phyloP scores from a whole-genome alignment of 2,113 vertebrate genomes.

The Atractosteus spatula region DNA sequence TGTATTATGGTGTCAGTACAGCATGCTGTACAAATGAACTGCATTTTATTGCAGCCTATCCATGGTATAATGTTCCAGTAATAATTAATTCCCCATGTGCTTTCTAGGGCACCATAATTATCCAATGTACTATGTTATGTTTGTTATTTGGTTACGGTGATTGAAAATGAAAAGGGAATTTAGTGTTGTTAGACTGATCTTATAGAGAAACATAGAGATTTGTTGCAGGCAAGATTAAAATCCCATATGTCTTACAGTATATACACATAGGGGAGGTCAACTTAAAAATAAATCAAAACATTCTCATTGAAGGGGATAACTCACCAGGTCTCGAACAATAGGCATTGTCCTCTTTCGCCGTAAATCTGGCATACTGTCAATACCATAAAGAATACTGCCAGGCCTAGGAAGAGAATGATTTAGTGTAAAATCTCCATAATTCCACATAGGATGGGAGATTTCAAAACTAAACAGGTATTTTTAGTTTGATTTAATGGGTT shows the following conservation, averaged over 20 bases:
- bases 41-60: no score
- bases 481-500: constrained; percentile 55
- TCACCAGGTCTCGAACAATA: constrained; percentile 94
- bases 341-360: constrained; percentile 92
- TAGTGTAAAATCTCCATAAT: constrained; percentile 73
- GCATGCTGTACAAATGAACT: no score
- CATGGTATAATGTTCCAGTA: no score
- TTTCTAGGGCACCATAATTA: constrained; percentile 17
- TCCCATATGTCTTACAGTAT: constrained; percentile 37
- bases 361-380: constrained; percentile 98
- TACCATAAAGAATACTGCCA: constrained; percentile 89
- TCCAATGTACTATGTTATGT: neutral
- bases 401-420: constrained; percentile 68
- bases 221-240: constrained; percentile 13
- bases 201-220: neutral
- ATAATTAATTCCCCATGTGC: no score
- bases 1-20: no score
- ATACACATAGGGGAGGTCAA: constrained; percentile 47
- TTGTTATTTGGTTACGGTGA: neutral
- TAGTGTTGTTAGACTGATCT: neutral
- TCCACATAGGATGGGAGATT: constrained; percentile 53
- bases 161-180: neutral
- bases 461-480: constrained; percentile 38
- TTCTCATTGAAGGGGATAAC: constrained; percentile 62
- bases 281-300: constrained; percentile 46